Percentiles rank a stretch among this genome's conserved stretches.
phyloP scores from a whole-genome alignment of 2,888 invertebrate species.

The Phyllotreta cruciferae region DNA sequence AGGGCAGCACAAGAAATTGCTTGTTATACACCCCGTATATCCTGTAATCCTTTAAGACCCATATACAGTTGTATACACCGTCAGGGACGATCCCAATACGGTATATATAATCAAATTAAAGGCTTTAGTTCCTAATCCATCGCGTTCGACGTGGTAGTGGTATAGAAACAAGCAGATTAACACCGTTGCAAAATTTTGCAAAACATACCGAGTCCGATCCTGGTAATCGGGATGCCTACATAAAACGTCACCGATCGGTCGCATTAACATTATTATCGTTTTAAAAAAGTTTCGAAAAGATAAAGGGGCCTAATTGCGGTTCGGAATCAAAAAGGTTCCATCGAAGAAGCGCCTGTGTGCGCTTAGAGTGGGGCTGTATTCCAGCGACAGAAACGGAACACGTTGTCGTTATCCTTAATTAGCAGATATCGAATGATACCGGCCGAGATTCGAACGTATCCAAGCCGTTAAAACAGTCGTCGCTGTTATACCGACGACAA shows the following conservation, averaged over 20 bases:
- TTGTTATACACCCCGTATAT: too few relatives aligned
- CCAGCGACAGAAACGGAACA: constrained; percentile 36
- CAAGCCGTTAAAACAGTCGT: constrained; percentile 42
- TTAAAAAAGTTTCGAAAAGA: constrained; percentile 33
- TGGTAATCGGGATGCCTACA: not conserved
- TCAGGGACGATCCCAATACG: too few relatives aligned
- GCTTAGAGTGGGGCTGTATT: constrained; percentile 20
- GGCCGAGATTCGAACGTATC: constrained; percentile 33
- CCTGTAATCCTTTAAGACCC: too few relatives aligned
- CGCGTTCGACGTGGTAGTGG: too few relatives aligned
- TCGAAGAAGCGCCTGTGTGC: constrained; percentile 28
- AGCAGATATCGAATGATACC: constrained; percentile 42
- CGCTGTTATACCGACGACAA: constrained; percentile 27
- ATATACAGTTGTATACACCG: too few relatives aligned
- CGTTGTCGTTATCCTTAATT: constrained; percentile 42
- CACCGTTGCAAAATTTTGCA: too few relatives aligned
- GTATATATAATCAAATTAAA: too few relatives aligned
- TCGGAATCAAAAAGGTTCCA: constrained; percentile 41
- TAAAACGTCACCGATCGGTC: constrained; percentile 37
- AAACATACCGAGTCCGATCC: not conserved
- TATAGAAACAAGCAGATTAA: too few relatives aligned
- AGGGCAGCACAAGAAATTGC: too few relatives aligned
- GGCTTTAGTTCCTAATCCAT: too few relatives aligned
- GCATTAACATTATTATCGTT: constrained; percentile 44
- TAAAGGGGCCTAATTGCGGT: constrained; percentile 45